phyloP scores from a whole-genome alignment of 2,797 vertebrate genomes.

The Cheirogaleus major region DNA sequence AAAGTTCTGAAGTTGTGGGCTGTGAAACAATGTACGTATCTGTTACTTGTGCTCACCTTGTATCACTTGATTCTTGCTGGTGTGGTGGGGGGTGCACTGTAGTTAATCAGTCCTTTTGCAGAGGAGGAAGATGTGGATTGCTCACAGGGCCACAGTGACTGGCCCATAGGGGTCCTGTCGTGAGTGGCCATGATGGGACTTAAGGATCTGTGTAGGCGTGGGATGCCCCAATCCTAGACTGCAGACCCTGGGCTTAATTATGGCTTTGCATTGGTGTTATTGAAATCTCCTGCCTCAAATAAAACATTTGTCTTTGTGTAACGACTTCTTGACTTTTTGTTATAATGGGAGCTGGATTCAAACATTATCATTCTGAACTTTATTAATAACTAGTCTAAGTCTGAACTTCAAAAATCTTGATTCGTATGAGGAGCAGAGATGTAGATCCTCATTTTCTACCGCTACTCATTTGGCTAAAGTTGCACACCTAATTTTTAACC shows the following conservation, averaged over 20 bases:
- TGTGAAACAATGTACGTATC: background rate
- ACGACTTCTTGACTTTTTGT: background rate
- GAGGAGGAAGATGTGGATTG: background rate
- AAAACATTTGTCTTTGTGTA: background rate
- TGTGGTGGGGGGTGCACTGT: background rate
- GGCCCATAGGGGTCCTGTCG: rapidly evolving
- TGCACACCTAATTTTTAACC: background rate
- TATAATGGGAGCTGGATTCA: background rate
- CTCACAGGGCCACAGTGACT: background rate
- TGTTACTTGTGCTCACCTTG: background rate
- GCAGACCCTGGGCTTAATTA: background rate
- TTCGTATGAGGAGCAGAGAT: background rate
- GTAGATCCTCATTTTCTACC: background rate
- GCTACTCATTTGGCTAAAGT: background rate
- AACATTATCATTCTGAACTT: background rate
- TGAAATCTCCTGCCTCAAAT: background rate
- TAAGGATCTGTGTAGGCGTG: background rate
- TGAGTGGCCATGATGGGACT: background rate
- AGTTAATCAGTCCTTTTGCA: background rate
- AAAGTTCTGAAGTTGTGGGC: background rate
- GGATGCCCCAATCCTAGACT: background rate
- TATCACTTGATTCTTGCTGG: background rate
- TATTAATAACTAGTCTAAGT: background rate
- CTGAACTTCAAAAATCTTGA: background rate
- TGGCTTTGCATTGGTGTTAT: background rate